phyloP scores from a whole-genome alignment of 2,797 vertebrate genomes.

The Salarias fasciatus region DNA sequence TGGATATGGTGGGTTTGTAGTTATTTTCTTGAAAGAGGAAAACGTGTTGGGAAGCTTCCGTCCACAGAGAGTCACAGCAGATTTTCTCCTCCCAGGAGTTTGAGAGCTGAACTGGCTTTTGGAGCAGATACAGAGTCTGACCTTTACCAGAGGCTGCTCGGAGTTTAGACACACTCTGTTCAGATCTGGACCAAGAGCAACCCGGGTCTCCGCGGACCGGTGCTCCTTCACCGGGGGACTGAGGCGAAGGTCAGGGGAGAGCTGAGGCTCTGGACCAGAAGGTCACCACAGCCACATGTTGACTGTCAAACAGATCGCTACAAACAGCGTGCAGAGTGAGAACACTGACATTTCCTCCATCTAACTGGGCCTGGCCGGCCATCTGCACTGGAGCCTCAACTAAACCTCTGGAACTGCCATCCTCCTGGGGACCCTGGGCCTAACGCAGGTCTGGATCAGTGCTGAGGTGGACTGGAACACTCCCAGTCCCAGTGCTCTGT shows the following conservation, averaged over 20 bases:
- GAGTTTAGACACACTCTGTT: conserved; percentile 46
- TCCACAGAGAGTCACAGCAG: not conserved
- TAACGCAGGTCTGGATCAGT: too few relatives aligned
- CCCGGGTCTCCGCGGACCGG: conserved; percentile 28
- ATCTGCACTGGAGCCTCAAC: too few relatives aligned
- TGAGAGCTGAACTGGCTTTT: conserved; percentile 26
- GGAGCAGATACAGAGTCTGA: conserved; percentile 44
- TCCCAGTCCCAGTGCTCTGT: too few relatives aligned
- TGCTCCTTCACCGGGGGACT: conserved; percentile 38
- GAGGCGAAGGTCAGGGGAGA: conserved; percentile 62
- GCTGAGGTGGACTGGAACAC: too few relatives aligned
- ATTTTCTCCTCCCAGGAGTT: not conserved
- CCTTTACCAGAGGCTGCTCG: conserved; percentile 47
- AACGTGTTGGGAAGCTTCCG: not conserved
- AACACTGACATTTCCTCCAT: too few relatives aligned
- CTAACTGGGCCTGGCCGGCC: too few relatives aligned
- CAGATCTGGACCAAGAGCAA: conserved; percentile 47
- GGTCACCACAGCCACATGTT: conserved; percentile 42
- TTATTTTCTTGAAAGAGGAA: not conserved
- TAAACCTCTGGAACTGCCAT: too few relatives aligned
- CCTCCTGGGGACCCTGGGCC: too few relatives aligned
- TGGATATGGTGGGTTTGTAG: too few relatives aligned
- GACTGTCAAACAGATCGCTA: too few relatives aligned
- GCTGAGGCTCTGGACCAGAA: conserved; percentile 63
- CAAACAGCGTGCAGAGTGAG: too few relatives aligned